Conservation (phyloP, 2,113 vertebrate genomes). For the Oryzias curvinotus region DNA sequence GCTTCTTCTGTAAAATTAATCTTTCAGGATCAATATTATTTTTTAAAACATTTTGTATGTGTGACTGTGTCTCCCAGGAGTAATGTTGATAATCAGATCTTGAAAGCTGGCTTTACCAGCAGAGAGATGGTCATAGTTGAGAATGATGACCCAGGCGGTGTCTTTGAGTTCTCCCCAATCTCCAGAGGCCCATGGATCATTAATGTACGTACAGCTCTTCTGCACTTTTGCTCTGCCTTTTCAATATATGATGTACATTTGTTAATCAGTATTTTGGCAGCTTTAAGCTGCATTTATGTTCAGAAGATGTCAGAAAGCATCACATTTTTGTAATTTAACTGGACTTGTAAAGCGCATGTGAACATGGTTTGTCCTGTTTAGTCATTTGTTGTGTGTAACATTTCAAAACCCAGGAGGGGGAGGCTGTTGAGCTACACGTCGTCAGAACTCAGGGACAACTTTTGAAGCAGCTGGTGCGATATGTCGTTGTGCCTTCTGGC, state of each 20-base stretch:
- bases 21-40: background rate
- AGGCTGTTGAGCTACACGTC: constrained; percentile 89
- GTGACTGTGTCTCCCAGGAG: constrained; percentile 68
- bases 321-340: no score
- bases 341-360: no score
- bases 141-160: constrained; percentile 95
- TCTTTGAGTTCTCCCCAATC: constrained; percentile 90
- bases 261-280: no score
- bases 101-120: constrained; percentile 92
- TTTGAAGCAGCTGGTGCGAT: constrained; percentile 87
- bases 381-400: background rate
- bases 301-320: no score
- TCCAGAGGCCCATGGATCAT: constrained; percentile 89
- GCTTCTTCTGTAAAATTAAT: background rate
- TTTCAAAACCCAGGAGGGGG: constrained; percentile 83
- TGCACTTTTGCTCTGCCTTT: no score
- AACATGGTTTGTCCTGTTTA: background rate
- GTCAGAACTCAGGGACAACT: constrained; percentile 85
- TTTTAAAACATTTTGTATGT: background rate
- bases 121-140: constrained; percentile 89
- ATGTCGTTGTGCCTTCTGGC: constrained; percentile 83
- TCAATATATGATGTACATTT: no score
- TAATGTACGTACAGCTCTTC: constrained; percentile 75
- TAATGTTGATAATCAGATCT: constrained; percentile 89
- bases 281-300: no score